These are phyloP conservation scores for Sphaerophoria rueppellii DNA, from an alignment of 2,888 invertebrate species.

Conservation along the genomic window DNA sequence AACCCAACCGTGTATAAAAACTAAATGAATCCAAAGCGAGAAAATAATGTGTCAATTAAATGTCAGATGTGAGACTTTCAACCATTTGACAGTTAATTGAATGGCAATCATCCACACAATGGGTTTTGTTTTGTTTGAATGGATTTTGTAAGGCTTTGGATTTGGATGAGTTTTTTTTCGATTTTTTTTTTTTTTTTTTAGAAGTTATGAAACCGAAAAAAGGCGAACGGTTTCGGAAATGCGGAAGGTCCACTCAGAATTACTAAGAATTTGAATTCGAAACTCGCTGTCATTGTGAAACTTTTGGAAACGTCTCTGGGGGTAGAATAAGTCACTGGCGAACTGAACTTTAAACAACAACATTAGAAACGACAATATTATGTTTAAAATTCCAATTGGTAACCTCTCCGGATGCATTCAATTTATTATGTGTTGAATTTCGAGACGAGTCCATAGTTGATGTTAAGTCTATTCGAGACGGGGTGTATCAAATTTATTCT, in stretches of 20 bases:
- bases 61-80: constrained; percentile 41
- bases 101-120: constrained; percentile 30
- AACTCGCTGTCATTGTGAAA: constrained; percentile 7
- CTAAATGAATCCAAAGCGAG: constrained; percentile 44
- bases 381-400: constrained; percentile 61
- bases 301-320: not conserved
- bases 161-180: not conserved
- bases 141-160: no score
- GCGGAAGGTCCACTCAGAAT: not conserved
- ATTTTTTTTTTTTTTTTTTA: not conserved
- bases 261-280: not conserved
- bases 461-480: not conserved
- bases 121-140: not conserved
- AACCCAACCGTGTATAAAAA: not conserved
- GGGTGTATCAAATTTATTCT: constrained; percentile 49
- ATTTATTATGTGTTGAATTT: constrained; percentile 23
- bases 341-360: not conserved
- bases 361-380: not conserved
- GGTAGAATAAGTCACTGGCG: not conserved
- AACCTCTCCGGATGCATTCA: constrained; percentile 61
- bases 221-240: constrained; percentile 3
- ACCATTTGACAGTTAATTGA: constrained; percentile 57
- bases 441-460: not conserved
- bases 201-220: not conserved
- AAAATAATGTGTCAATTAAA: constrained; percentile 63